Conservation (phyloP, 1,140 invertebrate genomes). For the Drosophila tristis region DNA sequence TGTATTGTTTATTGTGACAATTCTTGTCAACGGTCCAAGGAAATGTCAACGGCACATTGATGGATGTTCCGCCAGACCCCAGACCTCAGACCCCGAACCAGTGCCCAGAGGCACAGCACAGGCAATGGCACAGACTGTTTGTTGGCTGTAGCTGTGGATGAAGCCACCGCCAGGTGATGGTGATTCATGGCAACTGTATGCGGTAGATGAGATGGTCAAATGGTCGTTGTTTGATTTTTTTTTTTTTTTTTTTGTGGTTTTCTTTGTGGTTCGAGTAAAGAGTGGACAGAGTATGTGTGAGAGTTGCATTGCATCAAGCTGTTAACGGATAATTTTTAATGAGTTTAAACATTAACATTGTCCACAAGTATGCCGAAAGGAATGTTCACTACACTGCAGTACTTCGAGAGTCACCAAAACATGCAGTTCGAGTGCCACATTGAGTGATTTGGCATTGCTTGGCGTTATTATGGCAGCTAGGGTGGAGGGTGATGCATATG, state of each 20-base stretch:
- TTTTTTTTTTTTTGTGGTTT: slow-evolving; percentile 30
- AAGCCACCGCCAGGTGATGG: slow-evolving; percentile 71
- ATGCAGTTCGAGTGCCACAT: too few species aligned
- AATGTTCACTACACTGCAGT: slow-evolving; percentile 8
- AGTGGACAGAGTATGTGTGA: background rate
- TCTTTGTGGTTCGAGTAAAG: slow-evolving; percentile 35
- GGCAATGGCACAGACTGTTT: background rate
- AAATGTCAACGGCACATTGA: slow-evolving; percentile 82
- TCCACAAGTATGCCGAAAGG: slow-evolving; percentile 1
- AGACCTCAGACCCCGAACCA: slow-evolving; percentile 1
- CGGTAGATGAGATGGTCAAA: slow-evolving; percentile 73
- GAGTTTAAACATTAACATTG: slow-evolving; percentile 52
- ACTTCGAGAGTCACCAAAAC: background rate
- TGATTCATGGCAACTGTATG: slow-evolving; percentile 81
- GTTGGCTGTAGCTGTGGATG: slow-evolving; percentile 11
- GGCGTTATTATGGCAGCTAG: too few species aligned
- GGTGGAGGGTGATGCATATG: too few species aligned
- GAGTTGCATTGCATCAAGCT: slow-evolving; percentile 28
- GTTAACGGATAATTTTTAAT: slow-evolving; percentile 61
- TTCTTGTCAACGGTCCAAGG: slow-evolving; percentile 78
- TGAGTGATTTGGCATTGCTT: too few species aligned
- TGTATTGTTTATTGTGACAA: slow-evolving; percentile 82
- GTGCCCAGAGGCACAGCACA: slow-evolving; percentile 25
- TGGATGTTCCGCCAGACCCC: slow-evolving; percentile 68
- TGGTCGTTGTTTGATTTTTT: slow-evolving; percentile 26